Evolutionary conservation across 2,797 vertebrate species (phyloP).

Genomic region (Crenichthys baileyi): DNA sequence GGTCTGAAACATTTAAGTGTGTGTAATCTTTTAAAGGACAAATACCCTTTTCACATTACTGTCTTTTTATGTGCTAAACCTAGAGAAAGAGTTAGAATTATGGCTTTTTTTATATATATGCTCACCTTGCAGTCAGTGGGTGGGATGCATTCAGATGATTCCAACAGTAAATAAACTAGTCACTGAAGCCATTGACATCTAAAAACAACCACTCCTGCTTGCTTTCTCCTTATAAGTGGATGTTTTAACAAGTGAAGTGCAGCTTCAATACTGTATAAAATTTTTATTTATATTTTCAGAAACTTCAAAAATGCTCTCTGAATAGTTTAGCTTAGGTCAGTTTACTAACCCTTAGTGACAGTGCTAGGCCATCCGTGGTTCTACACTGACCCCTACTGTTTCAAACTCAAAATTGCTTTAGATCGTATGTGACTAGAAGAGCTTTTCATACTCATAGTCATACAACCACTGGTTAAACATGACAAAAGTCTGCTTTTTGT

Average conservation of each 20-base stretch:
- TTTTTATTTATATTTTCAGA: neutral
- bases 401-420: neutral
- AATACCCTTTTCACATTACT: no score
- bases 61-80: neutral
- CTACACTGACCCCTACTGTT: conserved; percentile 2
- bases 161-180: neutral
- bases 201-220: neutral
- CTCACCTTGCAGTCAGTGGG: neutral
- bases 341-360: neutral
- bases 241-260: neutral
- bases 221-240: neutral
- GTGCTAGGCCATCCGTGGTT: neutral
- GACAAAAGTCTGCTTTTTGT: neutral
- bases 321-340: no score
- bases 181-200: neutral
- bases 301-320: neutral
- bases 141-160: neutral
- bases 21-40: no score
- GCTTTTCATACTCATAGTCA: neutral
- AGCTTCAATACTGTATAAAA: neutral
- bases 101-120: neutral
- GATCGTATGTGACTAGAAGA: neutral
- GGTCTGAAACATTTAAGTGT: no score
- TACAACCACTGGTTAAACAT: neutral
- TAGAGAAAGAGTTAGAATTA: neutral